Base-by-base conservation (phyloP, 2,113 vertebrate genomes). In the Hippocampus guttulatus region DNA sequence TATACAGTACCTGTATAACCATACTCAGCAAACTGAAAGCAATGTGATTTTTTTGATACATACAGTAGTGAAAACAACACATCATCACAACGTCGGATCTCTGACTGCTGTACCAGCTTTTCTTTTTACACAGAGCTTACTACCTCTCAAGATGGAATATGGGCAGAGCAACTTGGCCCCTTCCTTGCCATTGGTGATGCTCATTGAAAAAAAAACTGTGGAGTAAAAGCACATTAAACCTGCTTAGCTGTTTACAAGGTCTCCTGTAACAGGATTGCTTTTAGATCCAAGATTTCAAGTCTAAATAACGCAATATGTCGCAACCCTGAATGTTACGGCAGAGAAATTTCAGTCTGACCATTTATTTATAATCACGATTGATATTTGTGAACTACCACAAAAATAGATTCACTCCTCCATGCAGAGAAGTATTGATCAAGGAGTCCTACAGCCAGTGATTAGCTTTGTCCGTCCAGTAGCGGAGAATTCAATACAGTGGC, bases 401-500 rank as follows among this genome's bases (percentile, higher is more conserved):
- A 81, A 75, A 70, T 76, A 81, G 77, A 84, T 74, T 76, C 38
- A 55, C 73, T 82, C 73, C 64, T 81, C 75, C 23, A 74, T 78
- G 74, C 25, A 6, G 58, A 47, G 45, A 65, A 8, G 67, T 84
- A 90, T 88, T 61, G 88, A 87, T 83, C 73, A 1, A 63, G 23
- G 65, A 68, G 68, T 77, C 33, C 76, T 67, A 75, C 84, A 70
- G 75, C 73, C 77, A 78, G 83, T 79, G 82, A 86, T 88, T 85
- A 86, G 74, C 74, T 83, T 74, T 79, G 74, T 73, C 77, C 55
- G n/a, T 75, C 74, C 83, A 82, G 79, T 76, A 8, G 77, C 68
- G 61, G 52, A 76, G 47, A 81, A 85, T 88, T 88, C 87, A 49
- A 90, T 88, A 83, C 66, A 70, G 69, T 55, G 71, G 70, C 80